Base-by-base conservation (phyloP, 2,113 vertebrate genomes). In the Megaleporinus macrocephalus region DNA sequence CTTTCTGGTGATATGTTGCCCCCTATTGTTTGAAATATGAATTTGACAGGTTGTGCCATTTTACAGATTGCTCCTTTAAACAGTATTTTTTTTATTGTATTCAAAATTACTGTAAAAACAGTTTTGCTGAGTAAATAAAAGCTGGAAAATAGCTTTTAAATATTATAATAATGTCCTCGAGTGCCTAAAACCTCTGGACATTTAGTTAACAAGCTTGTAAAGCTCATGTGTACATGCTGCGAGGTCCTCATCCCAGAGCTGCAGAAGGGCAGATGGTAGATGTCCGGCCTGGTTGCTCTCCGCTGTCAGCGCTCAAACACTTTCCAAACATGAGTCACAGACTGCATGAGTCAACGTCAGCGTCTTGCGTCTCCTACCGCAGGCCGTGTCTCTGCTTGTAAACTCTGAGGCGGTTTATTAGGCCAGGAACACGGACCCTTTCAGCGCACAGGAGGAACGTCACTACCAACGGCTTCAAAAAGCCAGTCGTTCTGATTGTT, bases 401-500 rank as follows among this genome's bases (percentile, higher is more conserved):
- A 81, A 81, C 11, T n/a, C 27, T 14, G 3, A 57, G 29, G 4
- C 20, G 30, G 33, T 55, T 74, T 55, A 41, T 73, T 51, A 26
- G 44, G 13, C 0, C 41, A 0, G 16, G 77, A 44, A 88, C 89
- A 82, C 87, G 53, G 83, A 22, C 30, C n/a, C 36, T 44, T 20
- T 81, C 27, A 59, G 57, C 33, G 30, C 51, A 36, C 47, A n/a
- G 63, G 51, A 53, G 24, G 1, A 30, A 24, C 87, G 78, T 86
- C 85, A 79, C 86, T 88, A 83, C 86, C 63, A n/a, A 70, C 68
- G 59, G 63, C 81, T 80, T 26, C 11, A 29, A 51, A n/a, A 9
- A 36, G 13, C 3, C 41, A 53, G 59, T n/a, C 11, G 13, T 41
- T 29, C 16, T 74, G 74, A 33, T 73, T 20, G 49, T 27, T 36